Evolutionary conservation across 2,113 vertebrate genomes (phyloP), one percentile per base, ranked within the genome.

Genomic region (Corvus cornix): DNA sequence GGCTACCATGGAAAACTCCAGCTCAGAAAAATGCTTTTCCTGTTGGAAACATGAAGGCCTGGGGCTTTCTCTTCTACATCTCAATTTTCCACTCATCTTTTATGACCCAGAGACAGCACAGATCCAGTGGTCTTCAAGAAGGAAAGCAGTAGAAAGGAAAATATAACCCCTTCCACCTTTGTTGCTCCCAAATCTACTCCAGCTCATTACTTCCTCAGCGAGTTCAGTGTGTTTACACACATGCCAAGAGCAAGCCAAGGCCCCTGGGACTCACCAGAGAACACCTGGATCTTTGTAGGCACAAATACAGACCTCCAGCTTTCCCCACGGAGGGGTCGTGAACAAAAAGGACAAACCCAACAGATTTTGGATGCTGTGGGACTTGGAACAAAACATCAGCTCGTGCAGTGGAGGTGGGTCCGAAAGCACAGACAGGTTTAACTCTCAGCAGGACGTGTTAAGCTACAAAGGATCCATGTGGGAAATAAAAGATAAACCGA

Each of bases 401-500:
- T 63, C 9, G 28, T n/a, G 59, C 66, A 62, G 63, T 2, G 28
- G 51, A 66, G 26, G 28, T 8, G 67, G 37, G 41, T 64, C 69
- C 10, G 19, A 64, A 33, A 43, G 16, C 80, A 81, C 16, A 7
- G 84, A 16, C 33, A 69, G 67, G 33, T 79, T 89, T 66, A 72
- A 68, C 39, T 63, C 80, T 58, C 81, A 86, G 81, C 68, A 91
- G 91, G 44, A 64, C 5, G 5, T 1, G 3, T 19, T 52, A 12
- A 11, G 19, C 55, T 70, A 14, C 2, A 3, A 48, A 87, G 35
- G 3, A 8, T 5, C 31, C 33, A 3, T 1, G 8, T 64, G 90
- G 84, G 88, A 95, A 96, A 93, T 94, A 79, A 94, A 93, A 69
- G 48, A 88, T 16, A 58, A 94, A 67, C 73, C 28, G 49, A 28